These are phyloP conservation scores for Hemiprocne comata DNA, from an alignment of 2,113 vertebrate genomes.

Conservation along the genomic window DNA sequence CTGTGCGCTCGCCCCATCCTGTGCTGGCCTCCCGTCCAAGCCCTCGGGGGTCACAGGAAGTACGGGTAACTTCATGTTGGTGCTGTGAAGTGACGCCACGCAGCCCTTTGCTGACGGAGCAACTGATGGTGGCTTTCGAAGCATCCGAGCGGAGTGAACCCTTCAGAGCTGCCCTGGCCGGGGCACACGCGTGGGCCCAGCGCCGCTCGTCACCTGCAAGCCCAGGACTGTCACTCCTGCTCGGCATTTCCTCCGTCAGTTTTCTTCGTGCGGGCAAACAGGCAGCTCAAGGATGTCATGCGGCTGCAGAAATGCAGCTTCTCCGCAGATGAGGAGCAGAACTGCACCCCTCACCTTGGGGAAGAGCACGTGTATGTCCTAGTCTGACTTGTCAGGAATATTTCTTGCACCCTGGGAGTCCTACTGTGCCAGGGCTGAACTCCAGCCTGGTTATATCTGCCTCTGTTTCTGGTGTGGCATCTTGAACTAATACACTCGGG, in stretches of 20 bases:
- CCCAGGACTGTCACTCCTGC: background rate
- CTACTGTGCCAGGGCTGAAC: rapidly evolving
- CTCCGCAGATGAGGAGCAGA: rapidly evolving
- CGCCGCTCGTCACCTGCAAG: background rate
- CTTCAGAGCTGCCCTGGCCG: background rate
- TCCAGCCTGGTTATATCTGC: background rate
- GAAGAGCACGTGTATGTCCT: rapidly evolving
- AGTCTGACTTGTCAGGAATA: rapidly evolving
- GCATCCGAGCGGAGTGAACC: background rate
- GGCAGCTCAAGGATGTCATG: rapidly evolving
- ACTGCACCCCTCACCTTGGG: background rate
- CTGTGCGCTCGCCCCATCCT: background rate
- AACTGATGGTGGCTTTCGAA: background rate
- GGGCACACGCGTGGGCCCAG: background rate
- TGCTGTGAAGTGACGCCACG: no score
- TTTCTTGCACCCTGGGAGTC: rapidly evolving
- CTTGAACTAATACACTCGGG: rapidly evolving
- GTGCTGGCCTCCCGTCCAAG: no score
- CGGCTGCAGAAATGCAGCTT: background rate
- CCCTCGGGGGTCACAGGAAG: no score
- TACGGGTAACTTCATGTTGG: no score
- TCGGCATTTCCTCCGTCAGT: background rate
- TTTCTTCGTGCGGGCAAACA: rapidly evolving
- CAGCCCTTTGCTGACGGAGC: background rate
- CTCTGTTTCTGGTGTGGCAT: background rate